Evolutionary conservation across 2,888 invertebrate genomes (phyloP).

Genomic region (Blastobasis lacticolella): DNA sequence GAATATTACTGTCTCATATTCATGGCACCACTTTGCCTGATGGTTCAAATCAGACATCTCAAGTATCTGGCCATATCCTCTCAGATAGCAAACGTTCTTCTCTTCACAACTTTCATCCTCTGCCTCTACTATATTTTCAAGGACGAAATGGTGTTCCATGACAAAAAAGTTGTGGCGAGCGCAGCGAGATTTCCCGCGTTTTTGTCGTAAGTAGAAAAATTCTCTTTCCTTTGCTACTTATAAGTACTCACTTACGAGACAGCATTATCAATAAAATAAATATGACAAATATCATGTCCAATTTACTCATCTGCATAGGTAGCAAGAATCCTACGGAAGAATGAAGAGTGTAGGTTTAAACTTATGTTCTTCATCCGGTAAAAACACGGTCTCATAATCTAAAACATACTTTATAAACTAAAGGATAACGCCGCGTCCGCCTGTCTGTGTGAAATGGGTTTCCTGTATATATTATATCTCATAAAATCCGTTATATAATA

Average conservation of each 20-base stretch:
- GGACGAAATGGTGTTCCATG: slow-evolving; percentile 47
- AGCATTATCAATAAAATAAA: no score
- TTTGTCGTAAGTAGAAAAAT: slow-evolving; percentile 74
- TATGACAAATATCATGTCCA: no score
- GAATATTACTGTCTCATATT: slow-evolving; percentile 57
- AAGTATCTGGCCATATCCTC: slow-evolving; percentile 92
- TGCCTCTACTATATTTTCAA: slow-evolving; percentile 88
- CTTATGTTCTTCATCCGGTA: no score
- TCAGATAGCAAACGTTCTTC: slow-evolving; percentile 86
- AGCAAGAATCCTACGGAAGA: no score
- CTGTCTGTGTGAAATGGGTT: no score
- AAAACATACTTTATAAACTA: no score
- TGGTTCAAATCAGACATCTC: slow-evolving; percentile 79
- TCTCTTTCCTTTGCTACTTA: background rate
- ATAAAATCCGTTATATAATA: no score
- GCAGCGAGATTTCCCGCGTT: slow-evolving; percentile 84
- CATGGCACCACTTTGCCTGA: slow-evolving; percentile 48
- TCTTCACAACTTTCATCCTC: slow-evolving; percentile 84
- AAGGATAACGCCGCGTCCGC: no score
- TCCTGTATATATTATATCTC: no score
- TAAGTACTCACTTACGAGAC: background rate
- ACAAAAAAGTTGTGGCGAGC: slow-evolving; percentile 69
- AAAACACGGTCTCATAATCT: no score
- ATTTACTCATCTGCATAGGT: no score
- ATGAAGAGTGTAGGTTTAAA: no score